Evolutionary conservation across 2,888 invertebrate species (phyloP), one percentile per base, ranked within the genome.

Genomic region (Lottia gigantea): DNA sequence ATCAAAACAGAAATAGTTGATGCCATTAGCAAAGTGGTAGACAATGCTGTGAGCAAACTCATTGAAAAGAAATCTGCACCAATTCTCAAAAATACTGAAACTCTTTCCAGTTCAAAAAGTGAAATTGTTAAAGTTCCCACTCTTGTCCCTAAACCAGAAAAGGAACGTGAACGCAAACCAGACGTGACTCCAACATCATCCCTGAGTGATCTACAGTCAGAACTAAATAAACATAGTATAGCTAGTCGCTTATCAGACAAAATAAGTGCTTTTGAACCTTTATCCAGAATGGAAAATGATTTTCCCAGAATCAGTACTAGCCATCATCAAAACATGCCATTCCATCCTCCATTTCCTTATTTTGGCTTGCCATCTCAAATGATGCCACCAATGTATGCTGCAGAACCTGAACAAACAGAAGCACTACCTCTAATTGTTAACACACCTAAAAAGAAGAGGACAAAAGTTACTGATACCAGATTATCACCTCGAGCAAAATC

Each of bases 381-480:
- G 70, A 75, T 81, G 62, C 79, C 83, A 61, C 77, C 81, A n/a
- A 75, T 82, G 71, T 82, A 78, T 73, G 75, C 80, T 64, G 78
- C 80, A 46, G 84, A 84, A 66, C 87, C 86, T 0, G 88, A 88
- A 67, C 87, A 88, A 76, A 87, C 87, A 15, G 97, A 97, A 88
- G 96, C 97, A 4, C 92, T 98, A 71, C 96, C 96, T 87, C 91
- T 97, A 83, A 97, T 98, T 72, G 96, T 97, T 80, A 95, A 95
- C 64, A 97, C 97, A 2, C 96, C 96, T 90, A 97, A 97, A 91
- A 97, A 97, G 90, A 97, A 97, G 90, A 92, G 98, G 70, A 97
- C 97, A 87, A 98, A 98, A 94, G 90, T 97, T 84, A 97, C 97
- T 12, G 88, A 88, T 79, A 88, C 88, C 1, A 78, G 88, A 45